Base-by-base conservation (phyloP, 1,140 invertebrate species). In the Cyclargus thomasi region DNA sequence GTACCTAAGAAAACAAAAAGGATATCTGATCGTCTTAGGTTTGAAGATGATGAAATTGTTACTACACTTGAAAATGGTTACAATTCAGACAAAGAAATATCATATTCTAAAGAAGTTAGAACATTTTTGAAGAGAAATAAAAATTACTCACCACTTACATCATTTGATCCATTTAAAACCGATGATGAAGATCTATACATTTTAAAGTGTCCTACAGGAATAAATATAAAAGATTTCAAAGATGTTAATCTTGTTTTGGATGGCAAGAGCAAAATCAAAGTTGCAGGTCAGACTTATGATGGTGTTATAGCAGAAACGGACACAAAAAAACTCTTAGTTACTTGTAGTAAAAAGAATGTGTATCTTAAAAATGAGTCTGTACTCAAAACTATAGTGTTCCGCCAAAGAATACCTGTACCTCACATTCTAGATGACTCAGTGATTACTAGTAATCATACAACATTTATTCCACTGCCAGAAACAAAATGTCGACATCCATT, bases 401-500 rank as follows among this genome's bases (percentile, higher is more conserved):
- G 67, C 10, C 85, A 84, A 75, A 75, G 78, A 67, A 75, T 88
- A 63, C 86, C 86, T 17, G 86, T 85, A 68, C 69, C 73, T 22
- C 79, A 82, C 66, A 70, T 80, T 21, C 70, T 68, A 63, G 73
- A 85, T 53, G 77, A 82, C 67, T 74, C 74, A 57, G 64, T 75
- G 16, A 76, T 79, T 47, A 18, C 71, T 0, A 74, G 79, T 65
- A 76, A 79, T 75, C 79, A 81, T 57, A 77, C 47, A 10, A 78
- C 76, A 69, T 85, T 84, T 57, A 84, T 85, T 69, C 82, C 80
- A 53, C 67, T 88, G 55, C 83, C 83, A 7, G 82, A 84, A 35
- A 88, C 85, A 23, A 88, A 86, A 72, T 81, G 77, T 62, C 76
- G 85, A 0, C 86, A 90, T 74, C 86, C 86, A 14, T 69, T 90